Evolutionary conservation across 1,140 invertebrate species (phyloP), one percentile per base, ranked within the genome.

Genomic region (Paraescarpia echinospica): DNA sequence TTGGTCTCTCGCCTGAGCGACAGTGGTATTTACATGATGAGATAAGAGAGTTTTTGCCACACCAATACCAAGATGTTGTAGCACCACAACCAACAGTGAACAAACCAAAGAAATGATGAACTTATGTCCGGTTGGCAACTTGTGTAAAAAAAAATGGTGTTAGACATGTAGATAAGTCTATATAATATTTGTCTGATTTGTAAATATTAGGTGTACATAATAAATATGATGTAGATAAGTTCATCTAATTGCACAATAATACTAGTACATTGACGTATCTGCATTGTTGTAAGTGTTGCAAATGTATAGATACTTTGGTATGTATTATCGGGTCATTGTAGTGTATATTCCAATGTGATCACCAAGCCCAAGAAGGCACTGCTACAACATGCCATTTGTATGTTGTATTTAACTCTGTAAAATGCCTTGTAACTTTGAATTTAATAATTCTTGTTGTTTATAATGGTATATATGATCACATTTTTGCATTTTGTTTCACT

Each of bases 41-140:
- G 8, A 93, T 93, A 18, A 92, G 93, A 88, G 59, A 93, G 41
- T 93, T 93, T 48, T 6, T 88, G 12, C n/a, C 34, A 12, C 89
- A 90, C 27, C 33, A 92, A 14, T 27, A 33, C n/a, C 89, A 48
- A 48, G 92, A 92, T 91, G 34, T 92, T 48, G 92, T 92, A 77
- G 22, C 59, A 77, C 59, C 59, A 1, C 59, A 14, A 27, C 9
- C 59, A 12, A 77, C 59, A 22, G 59, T 77, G 22, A 2, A 12
- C 9, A 77, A 77, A 77, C 59, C 59, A 22, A 77, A 77, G 59
- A 77, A 27, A 77, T 22, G 0, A 27, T 77, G 59, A 5, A 77
- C 59, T 1, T 77, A 12, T 1, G 59, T 27, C 4, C 59, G 22
- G 22, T 14, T 77, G 59, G 59, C 59, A 77, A 77, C n/a, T n/a